Conservation (phyloP, 2,113 vertebrate species). For the Proteles cristata region DNA sequence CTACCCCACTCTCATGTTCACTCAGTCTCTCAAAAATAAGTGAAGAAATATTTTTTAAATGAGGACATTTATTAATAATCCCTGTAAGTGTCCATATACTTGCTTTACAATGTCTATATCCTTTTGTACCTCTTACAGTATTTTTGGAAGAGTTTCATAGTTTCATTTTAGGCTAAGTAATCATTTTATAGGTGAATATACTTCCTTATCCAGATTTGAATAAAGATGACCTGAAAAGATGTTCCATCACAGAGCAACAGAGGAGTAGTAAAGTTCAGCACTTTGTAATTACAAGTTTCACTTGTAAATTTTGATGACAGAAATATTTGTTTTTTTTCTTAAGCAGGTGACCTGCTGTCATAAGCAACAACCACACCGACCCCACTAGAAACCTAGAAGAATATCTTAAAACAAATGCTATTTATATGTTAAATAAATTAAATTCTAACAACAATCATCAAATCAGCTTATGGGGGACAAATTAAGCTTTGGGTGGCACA, state of each 20-base stretch:
- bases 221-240: background rate
- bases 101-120: background rate
- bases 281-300: background rate
- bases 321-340: background rate
- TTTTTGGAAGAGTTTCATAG: background rate
- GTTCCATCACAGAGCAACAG: background rate
- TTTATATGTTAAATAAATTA: background rate
- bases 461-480: background rate
- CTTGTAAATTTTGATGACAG: background rate
- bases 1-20: too few species aligned
- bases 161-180: background rate
- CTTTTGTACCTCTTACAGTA: background rate
- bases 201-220: background rate
- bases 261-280: background rate
- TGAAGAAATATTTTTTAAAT: background rate
- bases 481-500: background rate
- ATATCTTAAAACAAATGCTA: background rate
- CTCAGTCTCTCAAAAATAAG: too few species aligned
- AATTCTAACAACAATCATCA: background rate
- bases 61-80: background rate
- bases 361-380: background rate
- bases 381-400: background rate
- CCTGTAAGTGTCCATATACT: background rate
- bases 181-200: background rate
- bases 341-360: background rate